These are phyloP conservation scores for Trichechus manatus DNA, from an alignment of 2,113 vertebrate species.

Conservation along the genomic window DNA sequence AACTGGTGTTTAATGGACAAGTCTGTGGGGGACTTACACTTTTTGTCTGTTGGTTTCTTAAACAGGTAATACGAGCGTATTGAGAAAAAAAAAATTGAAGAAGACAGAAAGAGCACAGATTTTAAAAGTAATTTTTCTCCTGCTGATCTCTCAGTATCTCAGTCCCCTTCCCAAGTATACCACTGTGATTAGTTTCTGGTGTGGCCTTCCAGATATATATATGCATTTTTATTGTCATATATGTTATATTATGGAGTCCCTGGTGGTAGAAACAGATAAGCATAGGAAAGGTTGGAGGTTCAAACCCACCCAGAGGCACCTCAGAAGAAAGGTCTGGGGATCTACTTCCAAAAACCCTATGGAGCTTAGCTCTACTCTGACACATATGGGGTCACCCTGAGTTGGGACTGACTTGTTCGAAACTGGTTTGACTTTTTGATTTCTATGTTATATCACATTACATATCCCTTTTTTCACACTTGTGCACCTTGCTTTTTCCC, in stretches of 20 bases:
- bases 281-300: neutral
- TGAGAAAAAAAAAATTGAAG: neutral
- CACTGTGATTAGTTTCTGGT: neutral
- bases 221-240: no score
- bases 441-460: neutral
- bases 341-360: no score
- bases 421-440: neutral
- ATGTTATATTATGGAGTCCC: no score
- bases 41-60: neutral
- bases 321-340: no score
- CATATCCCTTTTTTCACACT: neutral
- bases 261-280: neutral
- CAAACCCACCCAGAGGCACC: no score
- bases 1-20: accelerated
- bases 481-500: neutral
- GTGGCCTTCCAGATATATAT: no score
- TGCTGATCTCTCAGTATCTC: no score
- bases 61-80: neutral
- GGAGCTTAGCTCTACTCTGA: no score
- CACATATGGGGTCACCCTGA: no score
- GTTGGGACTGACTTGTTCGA: no score
- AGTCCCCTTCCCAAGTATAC: neutral
- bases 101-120: neutral
- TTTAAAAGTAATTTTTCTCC: neutral
- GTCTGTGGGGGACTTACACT: neutral